Percentiles rank a stretch among this genome's conserved stretches.
These are phyloP conservation scores for Herminia tarsipennalis DNA, from an alignment of 2,888 invertebrate genomes.

Conservation along the genomic window DNA sequence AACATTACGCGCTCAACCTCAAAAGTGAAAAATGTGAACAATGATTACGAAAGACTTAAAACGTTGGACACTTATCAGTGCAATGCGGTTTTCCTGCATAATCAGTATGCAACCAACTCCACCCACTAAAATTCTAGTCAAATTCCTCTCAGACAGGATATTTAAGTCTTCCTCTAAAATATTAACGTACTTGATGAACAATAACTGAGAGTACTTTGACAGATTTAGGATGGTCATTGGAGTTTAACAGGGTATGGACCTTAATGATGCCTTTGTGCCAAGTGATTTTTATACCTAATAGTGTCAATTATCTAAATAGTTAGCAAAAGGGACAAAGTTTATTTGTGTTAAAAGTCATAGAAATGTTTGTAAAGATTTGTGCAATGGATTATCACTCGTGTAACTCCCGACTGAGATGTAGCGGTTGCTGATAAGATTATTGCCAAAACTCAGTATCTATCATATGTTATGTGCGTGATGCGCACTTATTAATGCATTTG, in stretches of 20 bases:
- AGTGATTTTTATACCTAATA: conserved; percentile 82
- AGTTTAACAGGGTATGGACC: conserved; percentile 84
- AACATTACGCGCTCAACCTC: conserved; percentile 79
- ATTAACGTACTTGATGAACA: conserved; percentile 48
- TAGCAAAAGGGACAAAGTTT: conserved; percentile 75
- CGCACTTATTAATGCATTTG: conserved; percentile 79
- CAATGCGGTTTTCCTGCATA: conserved; percentile 50
- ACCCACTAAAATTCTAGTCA: conserved; percentile 77
- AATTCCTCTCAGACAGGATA: conserved; percentile 76
- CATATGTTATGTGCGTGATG: conserved; percentile 51
- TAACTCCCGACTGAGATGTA: conserved; percentile 57
- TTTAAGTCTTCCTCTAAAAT: conserved; percentile 72
- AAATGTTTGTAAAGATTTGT: conserved; percentile 76
- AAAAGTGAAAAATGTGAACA: conserved; percentile 85
- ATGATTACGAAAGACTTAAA: conserved; percentile 60
- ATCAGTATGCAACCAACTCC: conserved; percentile 64
- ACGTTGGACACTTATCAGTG: conserved; percentile 61
- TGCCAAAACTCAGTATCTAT: conserved; percentile 69
- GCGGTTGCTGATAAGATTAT: conserved; percentile 60
- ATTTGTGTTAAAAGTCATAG: conserved; percentile 74
- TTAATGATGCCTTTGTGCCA: conserved; percentile 83
- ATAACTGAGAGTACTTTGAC: conserved; percentile 80
- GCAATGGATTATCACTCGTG: conserved; percentile 68
- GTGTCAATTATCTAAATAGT: conserved; percentile 82
- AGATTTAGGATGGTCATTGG: conserved; percentile 69